Percentiles rank a stretch among this genome's conserved stretches.
These are phyloP conservation scores for Diplodus sargus DNA, from an alignment of 2,797 vertebrate species.

Conservation along the genomic window DNA sequence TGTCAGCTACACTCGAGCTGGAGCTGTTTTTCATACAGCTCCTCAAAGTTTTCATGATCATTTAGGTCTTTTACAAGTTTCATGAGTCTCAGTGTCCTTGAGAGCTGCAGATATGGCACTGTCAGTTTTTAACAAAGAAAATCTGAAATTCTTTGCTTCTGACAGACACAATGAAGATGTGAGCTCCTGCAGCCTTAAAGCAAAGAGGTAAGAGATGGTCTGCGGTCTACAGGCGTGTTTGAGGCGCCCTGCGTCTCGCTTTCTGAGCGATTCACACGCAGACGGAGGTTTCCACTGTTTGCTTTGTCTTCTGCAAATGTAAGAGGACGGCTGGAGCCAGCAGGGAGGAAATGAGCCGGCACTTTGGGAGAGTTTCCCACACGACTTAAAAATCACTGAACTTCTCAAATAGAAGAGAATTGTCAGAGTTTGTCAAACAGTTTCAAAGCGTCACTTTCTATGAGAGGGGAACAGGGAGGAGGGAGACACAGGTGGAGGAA, in stretches of 20 bases:
- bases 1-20: no score
- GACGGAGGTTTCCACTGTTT: constrained; percentile 20
- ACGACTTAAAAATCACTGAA: constrained; percentile 22
- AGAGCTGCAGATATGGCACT: background rate
- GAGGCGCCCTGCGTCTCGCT: constrained; percentile 10
- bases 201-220: background rate
- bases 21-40: background rate
- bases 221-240: constrained; percentile 4
- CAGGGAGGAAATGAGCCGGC: constrained; percentile 41
- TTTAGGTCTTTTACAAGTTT: background rate
- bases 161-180: background rate
- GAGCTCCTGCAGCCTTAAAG: background rate
- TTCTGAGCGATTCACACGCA: constrained; percentile 5
- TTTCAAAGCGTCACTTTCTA: constrained; percentile 30
- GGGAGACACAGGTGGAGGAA: background rate
- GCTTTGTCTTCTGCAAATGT: constrained; percentile 18
- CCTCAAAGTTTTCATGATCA: background rate
- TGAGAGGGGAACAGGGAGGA: background rate
- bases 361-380: constrained; percentile 4
- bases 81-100: background rate
- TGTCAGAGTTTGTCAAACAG: constrained; percentile 25
- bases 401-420: constrained; percentile 12
- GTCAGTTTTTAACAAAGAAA: background rate
- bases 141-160: background rate
- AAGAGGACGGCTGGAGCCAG: constrained; percentile 21